Evolutionary conservation across 2,888 invertebrate species (phyloP).

Genomic region (Ypsolopha scabrella): DNA sequence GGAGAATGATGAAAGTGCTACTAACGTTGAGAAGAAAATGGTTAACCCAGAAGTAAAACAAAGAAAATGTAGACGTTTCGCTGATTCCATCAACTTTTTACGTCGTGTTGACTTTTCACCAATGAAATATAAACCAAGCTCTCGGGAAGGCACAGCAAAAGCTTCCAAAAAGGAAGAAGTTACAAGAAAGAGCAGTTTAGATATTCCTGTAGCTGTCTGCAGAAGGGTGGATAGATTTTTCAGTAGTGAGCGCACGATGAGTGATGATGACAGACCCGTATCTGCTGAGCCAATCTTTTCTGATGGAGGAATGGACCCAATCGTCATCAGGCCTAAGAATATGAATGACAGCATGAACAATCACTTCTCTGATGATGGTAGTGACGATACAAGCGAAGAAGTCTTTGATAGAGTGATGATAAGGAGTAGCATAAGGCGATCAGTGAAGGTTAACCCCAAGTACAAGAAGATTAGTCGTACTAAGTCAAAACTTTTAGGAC

Average conservation of each 20-base stretch:
- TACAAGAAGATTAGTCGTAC: conserved; percentile 60
- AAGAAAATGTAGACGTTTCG: conserved; percentile 55
- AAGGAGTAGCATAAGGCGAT: conserved; percentile 53
- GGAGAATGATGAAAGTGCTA: conserved; percentile 46
- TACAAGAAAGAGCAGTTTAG: conserved; percentile 45
- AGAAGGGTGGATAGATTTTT: conserved; percentile 18
- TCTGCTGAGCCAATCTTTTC: conserved; percentile 39
- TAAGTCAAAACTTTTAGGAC: conserved; percentile 58
- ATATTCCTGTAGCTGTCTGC: conserved; percentile 34
- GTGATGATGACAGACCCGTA: conserved; percentile 43
- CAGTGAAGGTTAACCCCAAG: conserved; percentile 63
- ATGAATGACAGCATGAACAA: conserved; percentile 62
- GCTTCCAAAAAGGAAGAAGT: conserved; percentile 38
- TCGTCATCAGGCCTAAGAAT: conserved; percentile 46
- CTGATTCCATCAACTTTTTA: conserved; percentile 58
- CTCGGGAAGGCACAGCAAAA: conserved; percentile 24
- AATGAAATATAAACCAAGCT: conserved; percentile 56
- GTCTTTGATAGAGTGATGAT: conserved; percentile 60
- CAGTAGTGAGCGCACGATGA: conserved; percentile 36
- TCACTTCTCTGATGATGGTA: conserved; percentile 61
- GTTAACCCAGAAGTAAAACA: conserved; percentile 11
- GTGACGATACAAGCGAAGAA: conserved; percentile 64
- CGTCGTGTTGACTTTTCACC: conserved; percentile 61
- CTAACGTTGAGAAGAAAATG: conserved; percentile 28
- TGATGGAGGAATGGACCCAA: conserved; percentile 36